Conservation (phyloP, 2,113 vertebrate genomes). For the Hypocryptadius cinnamomeus region DNA sequence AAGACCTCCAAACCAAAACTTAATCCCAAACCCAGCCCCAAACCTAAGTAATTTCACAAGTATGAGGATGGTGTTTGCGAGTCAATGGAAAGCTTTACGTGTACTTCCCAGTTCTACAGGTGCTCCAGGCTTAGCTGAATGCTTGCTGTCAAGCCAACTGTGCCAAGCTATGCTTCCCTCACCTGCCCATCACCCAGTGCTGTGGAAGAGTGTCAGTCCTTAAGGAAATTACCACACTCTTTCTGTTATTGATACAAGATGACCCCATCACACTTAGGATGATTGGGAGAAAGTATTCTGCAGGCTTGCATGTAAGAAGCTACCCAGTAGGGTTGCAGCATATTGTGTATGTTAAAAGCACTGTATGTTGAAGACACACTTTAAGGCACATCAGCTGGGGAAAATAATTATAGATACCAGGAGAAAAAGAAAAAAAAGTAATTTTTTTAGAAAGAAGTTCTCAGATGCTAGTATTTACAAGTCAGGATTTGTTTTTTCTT, state of each 20-base stretch:
- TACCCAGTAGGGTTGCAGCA: not conserved
- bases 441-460: constrained; percentile 32
- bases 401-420: not conserved
- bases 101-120: not conserved
- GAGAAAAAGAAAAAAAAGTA: not conserved
- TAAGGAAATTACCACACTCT: not conserved
- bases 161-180: not conserved
- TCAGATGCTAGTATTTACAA: constrained; percentile 30
- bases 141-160: not conserved
- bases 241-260: not conserved
- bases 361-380: not conserved
- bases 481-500: not conserved
- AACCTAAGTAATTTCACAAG: not conserved
- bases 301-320: not conserved
- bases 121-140: not conserved
- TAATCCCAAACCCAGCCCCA: not conserved
- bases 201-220: not conserved
- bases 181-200: not conserved
- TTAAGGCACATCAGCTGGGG: constrained; percentile 18
- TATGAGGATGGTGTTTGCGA: not conserved
- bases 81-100: constrained; percentile 20
- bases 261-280: not conserved
- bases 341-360: not conserved
- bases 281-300: not conserved
- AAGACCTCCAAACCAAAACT: not conserved